Evolutionary conservation across 2,113 vertebrate genomes (phyloP).

Genomic region (Vombatus ursinus): DNA sequence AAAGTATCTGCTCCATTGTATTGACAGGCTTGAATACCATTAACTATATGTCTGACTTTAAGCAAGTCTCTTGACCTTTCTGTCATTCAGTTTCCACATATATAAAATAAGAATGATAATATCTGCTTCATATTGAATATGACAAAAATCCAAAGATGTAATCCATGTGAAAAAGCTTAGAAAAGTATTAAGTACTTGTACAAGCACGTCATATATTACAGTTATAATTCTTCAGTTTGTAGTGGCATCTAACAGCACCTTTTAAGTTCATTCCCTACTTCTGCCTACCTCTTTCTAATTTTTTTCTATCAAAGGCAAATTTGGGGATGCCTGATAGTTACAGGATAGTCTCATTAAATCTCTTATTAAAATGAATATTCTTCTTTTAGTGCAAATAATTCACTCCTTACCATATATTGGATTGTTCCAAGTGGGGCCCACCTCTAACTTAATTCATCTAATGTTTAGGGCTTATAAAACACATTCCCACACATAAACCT

Average conservation of each 20-base stretch:
- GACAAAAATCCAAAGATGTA: neutral
- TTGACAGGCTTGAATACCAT: neutral
- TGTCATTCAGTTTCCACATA: conserved; percentile 33
- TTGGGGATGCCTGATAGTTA: neutral
- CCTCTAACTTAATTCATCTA: neutral
- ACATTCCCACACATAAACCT: neutral
- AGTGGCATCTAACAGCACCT: neutral
- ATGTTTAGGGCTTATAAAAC: neutral
- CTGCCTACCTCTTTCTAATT: conserved; percentile 10
- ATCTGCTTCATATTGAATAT: neutral
- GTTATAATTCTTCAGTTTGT: neutral
- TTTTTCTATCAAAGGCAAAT: conserved; percentile 30
- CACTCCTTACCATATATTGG: neutral
- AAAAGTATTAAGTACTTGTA: conserved; percentile 27
- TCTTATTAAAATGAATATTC: neutral
- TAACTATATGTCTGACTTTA: neutral
- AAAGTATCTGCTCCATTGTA: neutral
- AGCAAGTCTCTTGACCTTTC: neutral
- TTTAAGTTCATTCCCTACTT: neutral
- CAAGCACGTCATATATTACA: neutral
- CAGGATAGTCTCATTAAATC: neutral
- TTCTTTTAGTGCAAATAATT: neutral
- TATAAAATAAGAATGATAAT: conserved; percentile 17
- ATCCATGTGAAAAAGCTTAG: conserved; percentile 29
- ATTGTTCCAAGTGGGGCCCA: neutral